phyloP scores from a whole-genome alignment of 2,797 vertebrate genomes.

The Catamblyrhynchus diadema region DNA sequence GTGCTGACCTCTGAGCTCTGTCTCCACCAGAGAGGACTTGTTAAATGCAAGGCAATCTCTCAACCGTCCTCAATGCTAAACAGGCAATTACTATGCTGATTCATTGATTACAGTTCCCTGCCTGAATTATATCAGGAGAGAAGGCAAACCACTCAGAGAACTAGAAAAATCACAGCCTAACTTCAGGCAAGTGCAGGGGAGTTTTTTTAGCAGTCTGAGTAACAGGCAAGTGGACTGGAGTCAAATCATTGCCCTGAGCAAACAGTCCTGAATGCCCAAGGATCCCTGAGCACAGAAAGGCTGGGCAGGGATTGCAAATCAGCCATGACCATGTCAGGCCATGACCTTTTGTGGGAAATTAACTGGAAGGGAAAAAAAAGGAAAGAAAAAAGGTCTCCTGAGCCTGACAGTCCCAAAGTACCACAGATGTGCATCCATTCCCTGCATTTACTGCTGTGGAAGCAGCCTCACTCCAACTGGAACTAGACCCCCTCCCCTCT shows the following conservation, averaged over 20 bases:
- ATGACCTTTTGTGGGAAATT: background rate
- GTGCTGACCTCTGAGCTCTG: constrained; percentile 1
- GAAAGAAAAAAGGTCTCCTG: background rate
- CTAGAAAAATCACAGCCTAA: constrained; percentile 3
- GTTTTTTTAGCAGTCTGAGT: background rate
- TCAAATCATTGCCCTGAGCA: background rate
- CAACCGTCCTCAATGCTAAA: constrained; percentile 6
- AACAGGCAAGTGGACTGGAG: background rate
- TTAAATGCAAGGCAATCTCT: constrained; percentile 35
- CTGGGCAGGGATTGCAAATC: background rate
- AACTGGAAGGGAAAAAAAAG: background rate
- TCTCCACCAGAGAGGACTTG: background rate
- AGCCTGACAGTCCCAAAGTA: background rate
- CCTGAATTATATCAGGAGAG: constrained; percentile 18
- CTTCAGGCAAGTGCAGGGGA: background rate
- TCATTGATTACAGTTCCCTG: constrained; percentile 54
- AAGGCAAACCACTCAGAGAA: background rate
- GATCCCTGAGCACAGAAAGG: background rate
- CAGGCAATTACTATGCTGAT: constrained; percentile 57
- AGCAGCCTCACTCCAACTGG: background rate
- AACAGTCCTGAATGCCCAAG: background rate
- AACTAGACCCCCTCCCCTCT: background rate
- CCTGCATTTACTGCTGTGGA: accelerated
- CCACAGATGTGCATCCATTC: background rate
- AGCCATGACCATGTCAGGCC: background rate